Conservation (phyloP, 2,888 invertebrate genomes). For the Euzophera pinguis region DNA sequence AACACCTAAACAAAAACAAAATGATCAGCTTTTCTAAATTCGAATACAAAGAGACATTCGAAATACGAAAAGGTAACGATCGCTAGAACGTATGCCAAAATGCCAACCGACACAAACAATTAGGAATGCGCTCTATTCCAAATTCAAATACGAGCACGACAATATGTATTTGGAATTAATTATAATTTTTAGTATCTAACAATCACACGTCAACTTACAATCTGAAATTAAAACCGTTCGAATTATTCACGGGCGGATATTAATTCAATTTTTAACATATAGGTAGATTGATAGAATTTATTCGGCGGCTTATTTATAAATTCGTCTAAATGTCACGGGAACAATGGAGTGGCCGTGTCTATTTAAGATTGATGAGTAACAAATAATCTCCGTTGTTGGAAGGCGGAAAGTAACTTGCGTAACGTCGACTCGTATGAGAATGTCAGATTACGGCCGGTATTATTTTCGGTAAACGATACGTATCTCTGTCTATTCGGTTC, state of each 20-base stretch:
- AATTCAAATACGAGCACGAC: slow-evolving; percentile 54
- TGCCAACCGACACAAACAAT: slow-evolving; percentile 67
- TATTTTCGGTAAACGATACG: slow-evolving; percentile 74
- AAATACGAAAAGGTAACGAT: slow-evolving; percentile 68
- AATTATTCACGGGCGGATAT: slow-evolving; percentile 41
- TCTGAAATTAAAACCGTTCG: slow-evolving; percentile 18
- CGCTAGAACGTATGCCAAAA: slow-evolving; percentile 69
- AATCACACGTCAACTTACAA: slow-evolving; percentile 38
- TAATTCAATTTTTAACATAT: slow-evolving; percentile 56
- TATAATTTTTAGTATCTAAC: slow-evolving; percentile 37
- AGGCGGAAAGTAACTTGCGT: slow-evolving; percentile 61
- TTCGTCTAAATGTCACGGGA: slow-evolving; percentile 74
- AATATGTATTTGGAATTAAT: slow-evolving; percentile 58
- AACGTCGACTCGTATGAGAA: slow-evolving; percentile 56
- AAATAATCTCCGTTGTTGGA: slow-evolving; percentile 63
- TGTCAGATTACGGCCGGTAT: slow-evolving; percentile 67
- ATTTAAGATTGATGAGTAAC: slow-evolving; percentile 75
- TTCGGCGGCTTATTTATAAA: slow-evolving; percentile 68
- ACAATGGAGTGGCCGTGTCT: slow-evolving; percentile 71
- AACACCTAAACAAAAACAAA: slow-evolving; percentile 65
- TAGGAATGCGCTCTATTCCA: slow-evolving; percentile 70
- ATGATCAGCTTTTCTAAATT: slow-evolving; percentile 70
- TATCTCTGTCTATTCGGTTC: slow-evolving; percentile 62
- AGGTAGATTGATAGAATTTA: slow-evolving; percentile 42
- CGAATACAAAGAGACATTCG: slow-evolving; percentile 70